Conservation (phyloP, 2,888 invertebrate species). For the Nomada flava region DNA sequence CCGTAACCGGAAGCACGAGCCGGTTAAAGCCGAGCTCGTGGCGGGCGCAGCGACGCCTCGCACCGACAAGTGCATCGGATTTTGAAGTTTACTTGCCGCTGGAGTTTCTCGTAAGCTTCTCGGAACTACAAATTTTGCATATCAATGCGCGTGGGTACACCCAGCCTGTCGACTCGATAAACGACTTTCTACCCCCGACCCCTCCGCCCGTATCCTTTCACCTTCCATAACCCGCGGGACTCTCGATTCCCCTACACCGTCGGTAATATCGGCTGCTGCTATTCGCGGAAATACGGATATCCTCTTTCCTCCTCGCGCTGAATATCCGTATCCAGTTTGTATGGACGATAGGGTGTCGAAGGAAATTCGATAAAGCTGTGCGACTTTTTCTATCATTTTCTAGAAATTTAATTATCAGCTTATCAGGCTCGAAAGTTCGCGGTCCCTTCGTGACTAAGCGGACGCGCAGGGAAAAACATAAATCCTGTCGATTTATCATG, state of each 20-base stretch:
- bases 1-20: slow-evolving; percentile 38
- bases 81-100: slow-evolving; percentile 74
- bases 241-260: slow-evolving; percentile 37
- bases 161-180: slow-evolving; percentile 75
- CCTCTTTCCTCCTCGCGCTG: not conserved
- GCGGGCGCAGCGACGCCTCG: slow-evolving; percentile 6
- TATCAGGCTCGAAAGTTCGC: slow-evolving; percentile 9
- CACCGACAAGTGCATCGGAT: slow-evolving; percentile 63
- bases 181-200: slow-evolving; percentile 61
- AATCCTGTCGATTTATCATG: slow-evolving; percentile 40
- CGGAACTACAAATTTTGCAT: slow-evolving; percentile 79
- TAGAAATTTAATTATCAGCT: not conserved
- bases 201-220: slow-evolving; percentile 20
- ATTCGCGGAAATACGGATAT: slow-evolving; percentile 26
- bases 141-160: slow-evolving; percentile 75
- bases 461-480: slow-evolving; percentile 16
- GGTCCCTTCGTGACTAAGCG: not conserved
- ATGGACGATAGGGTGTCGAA: not conserved
- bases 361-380: slow-evolving; percentile 25
- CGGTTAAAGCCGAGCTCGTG: slow-evolving; percentile 58
- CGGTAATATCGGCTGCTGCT: slow-evolving; percentile 44
- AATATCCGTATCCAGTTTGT: not conserved
- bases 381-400: not conserved
- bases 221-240: slow-evolving; percentile 44
- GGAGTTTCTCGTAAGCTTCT: slow-evolving; percentile 69